Evolutionary conservation across 2,888 invertebrate genomes (phyloP), one percentile per base, ranked within the genome.

Genomic region (Operophtera brumata): DNA sequence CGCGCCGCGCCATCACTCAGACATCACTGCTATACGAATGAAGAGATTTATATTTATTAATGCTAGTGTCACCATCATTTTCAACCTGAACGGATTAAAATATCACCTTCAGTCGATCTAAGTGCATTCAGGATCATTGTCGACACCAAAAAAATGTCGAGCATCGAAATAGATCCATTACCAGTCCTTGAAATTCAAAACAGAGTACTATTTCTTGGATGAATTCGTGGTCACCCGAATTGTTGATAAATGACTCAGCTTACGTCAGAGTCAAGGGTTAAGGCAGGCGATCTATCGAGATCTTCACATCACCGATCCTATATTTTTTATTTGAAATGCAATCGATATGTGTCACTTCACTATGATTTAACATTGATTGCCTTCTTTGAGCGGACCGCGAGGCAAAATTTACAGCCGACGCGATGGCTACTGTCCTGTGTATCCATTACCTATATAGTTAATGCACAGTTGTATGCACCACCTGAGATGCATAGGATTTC

Each of bases 11-110:
- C 75, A 76, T 89, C 87, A 80, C 84, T 87, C 88, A 85, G 71
- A 73, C 77, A 75, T 80, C 74, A 75, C 77, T 76, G 76, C 47
- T 78, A 77, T 74, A 75, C 76, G 80, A 82, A 87, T 88, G 86
- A 87, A 89, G 88, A 87, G 85, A 86, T 89, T 87, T 87, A 85
- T 87, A 85, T 85, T 82, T 86, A 84, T 84, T 82, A 83, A 73
- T 73, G 72, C 63, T 82, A 77, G 73, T 75, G 68, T 71, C 63
- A 59, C 82, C 78, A 84, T 70, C 55, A 53, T 67, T 73, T 64
- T 70, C 43, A 54, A 55, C 48, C 47, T 52, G 47, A 59, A 63
- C 54, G 56, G 65, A 71, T 57, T 51, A 61, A 61, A 46, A 41
- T 25, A 40, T 45, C 41, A 14, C 40, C 13, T 20, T 30, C 30